These are phyloP conservation scores for Gouania willdenowi DNA, from an alignment of 2,797 vertebrate genomes.

Conservation along the genomic window DNA sequence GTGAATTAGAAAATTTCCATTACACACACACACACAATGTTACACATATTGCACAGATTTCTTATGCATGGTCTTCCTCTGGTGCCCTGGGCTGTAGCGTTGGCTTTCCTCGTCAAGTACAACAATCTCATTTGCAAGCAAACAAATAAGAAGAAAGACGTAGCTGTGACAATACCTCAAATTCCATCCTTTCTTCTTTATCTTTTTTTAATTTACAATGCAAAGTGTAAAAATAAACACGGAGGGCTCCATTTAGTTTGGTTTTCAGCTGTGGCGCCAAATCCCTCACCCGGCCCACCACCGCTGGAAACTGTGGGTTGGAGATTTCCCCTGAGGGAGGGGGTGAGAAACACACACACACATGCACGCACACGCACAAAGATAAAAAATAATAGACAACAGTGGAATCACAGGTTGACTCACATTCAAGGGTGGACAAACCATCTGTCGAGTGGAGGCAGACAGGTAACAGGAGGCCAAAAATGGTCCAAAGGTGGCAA, in stretches of 20 bases:
- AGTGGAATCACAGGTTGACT: too few relatives aligned
- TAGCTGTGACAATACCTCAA: conserved; percentile 61
- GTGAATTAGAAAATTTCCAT: conserved; percentile 48
- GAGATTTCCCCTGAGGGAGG: conserved; percentile 59
- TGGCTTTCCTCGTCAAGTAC: conserved; percentile 73
- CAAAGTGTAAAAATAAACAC: conserved; percentile 79
- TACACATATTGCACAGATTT: conserved; percentile 57
- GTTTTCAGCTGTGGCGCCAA: conserved; percentile 76
- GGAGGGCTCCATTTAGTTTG: conserved; percentile 76
- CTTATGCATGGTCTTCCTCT: conserved; percentile 64
- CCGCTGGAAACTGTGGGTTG: conserved; percentile 50
- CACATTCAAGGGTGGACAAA: too few relatives aligned
- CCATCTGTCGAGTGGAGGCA: too few relatives aligned
- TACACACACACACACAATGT: conserved; percentile 4
- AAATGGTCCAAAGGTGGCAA: too few relatives aligned
- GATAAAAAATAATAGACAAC: too few relatives aligned
- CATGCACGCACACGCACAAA: too few relatives aligned
- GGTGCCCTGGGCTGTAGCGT: conserved; percentile 72
- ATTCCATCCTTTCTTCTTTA: conserved; percentile 53
- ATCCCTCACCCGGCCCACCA: conserved; percentile 53
- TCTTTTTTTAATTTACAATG: conserved; percentile 73
- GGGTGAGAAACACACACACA: too few relatives aligned
- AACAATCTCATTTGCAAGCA: conserved; percentile 79
- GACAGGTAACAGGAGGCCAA: too few relatives aligned
- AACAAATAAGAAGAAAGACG: conserved; percentile 70